These are phyloP conservation scores for Hippocampus comes DNA, from an alignment of 2,113 vertebrate genomes.

Conservation along the genomic window DNA sequence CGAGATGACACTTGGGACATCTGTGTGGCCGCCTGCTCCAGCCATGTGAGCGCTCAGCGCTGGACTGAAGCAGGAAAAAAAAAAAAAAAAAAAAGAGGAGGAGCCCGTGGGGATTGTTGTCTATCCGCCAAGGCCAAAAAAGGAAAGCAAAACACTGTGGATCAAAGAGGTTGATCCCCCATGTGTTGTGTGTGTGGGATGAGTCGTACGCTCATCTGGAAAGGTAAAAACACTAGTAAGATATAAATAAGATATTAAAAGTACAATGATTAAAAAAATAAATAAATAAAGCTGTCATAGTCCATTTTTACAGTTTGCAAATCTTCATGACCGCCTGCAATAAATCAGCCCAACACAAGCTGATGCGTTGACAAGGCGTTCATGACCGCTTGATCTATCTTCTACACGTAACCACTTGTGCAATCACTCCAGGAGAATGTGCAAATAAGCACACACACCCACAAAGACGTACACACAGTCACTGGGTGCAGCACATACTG, in stretches of 20 bases:
- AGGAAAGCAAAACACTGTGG: conserved; percentile 34
- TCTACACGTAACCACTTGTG: conserved; percentile 5
- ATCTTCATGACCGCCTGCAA: background rate
- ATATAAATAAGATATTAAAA: background rate
- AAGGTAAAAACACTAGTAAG: background rate
- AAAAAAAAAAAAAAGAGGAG: background rate
- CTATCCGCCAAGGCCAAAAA: conserved; percentile 41
- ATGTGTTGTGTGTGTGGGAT: background rate
- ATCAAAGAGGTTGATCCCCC: conserved; percentile 27
- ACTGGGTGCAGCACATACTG: conserved; percentile 24
- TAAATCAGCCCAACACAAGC: conserved; percentile 11
- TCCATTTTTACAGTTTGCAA: background rate
- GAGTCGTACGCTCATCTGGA: background rate
- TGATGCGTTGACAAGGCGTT: background rate
- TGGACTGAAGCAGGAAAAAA: conserved; percentile 7
- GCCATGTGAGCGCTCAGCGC: conserved; percentile 49
- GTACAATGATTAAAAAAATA: background rate
- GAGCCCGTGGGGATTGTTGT: conserved; percentile 5
- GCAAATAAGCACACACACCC: conserved; percentile 3
- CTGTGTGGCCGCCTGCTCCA: conserved; percentile 42
- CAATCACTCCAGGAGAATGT: conserved; percentile 3
- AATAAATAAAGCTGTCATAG: background rate
- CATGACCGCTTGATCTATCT: background rate
- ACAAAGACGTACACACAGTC: conserved; percentile 3
- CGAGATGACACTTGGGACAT: conserved; percentile 48